Base-by-base conservation (phyloP, 2,113 vertebrate species). In the Xerus inauris region DNA sequence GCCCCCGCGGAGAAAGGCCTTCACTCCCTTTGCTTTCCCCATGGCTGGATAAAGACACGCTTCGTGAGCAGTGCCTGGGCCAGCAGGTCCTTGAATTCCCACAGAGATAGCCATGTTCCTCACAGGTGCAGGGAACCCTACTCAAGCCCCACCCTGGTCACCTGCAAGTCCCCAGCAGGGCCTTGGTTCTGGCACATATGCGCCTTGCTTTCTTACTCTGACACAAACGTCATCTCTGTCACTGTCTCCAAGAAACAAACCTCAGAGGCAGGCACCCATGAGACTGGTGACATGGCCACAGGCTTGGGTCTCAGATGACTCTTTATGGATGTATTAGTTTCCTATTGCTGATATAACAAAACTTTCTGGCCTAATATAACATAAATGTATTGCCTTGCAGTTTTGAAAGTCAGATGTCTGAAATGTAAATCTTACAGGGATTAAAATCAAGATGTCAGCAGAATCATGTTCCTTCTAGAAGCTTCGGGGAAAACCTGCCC, bases 51-150 rank as follows among this genome's bases (percentile, higher is more conserved):
- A 14, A 51, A 51, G 49, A 51, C 49, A 51, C 49, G 16, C 49
- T 77, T 45, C n/a, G 12, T 0, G 6, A 35, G 7, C 13, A 8
- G 4, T 45, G 13, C 3, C 42, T 5, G 0, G 40, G 2, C n/a
- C n/a, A n/a, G 24, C 4, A 10, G 59, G 26, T 20, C 1, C 5
- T 1, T 30, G 0, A 1, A 64, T 8, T 17, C 47, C 4, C 0
- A 0, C 10, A 1, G 6, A 35, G 0, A 62, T 22, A 14, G 24
- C 26, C 9, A 0, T 9, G 13, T 38, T 57, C 30, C 42, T 54
- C 20, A 2, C 2, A 0, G 9, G 8, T 14, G 20, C 3, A 6
- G 13, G 6, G 24, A 28, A 7, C 0, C 3, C 3, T 2, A 8
- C 40, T 3, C 40, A 67, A 49, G 65, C 13, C 19, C 10, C 14